A percentile compares a stretch with the other conserved stretches of the same genome.
phyloP scores from a whole-genome alignment of 1,140 invertebrate species.

The Conus ventricosus region DNA sequence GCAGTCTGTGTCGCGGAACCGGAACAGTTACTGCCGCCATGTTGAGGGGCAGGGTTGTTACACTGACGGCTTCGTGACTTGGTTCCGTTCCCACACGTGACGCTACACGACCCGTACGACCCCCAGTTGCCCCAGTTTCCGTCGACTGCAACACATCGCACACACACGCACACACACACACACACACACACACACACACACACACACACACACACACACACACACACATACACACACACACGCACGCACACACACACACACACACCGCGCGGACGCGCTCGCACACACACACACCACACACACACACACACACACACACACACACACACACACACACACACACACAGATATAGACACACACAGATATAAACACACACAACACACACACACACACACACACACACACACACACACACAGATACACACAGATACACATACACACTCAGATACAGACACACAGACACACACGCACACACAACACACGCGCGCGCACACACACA shows the following conservation, averaged over 20 bases:
- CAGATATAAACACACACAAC: no score
- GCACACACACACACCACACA: not conserved
- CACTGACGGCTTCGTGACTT: slow-evolving; percentile 79
- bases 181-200: not conserved
- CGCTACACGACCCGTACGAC: slow-evolving; percentile 80
- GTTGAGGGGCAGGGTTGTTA: slow-evolving; percentile 74
- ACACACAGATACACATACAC: not conserved
- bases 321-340: no score
- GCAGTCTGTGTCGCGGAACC: slow-evolving; percentile 51
- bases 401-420: no score
- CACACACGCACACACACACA: not conserved
- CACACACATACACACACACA: not conserved
- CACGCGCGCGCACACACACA: no score
- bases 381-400: not conserved
- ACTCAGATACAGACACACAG: not conserved
- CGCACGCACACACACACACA: not conserved
- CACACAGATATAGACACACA: no score
- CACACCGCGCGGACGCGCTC: no score
- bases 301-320: no score
- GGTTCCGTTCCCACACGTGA: slow-evolving; percentile 81
- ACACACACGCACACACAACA: not conserved
- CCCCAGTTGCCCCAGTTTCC: slow-evolving; percentile 81
- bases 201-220: not conserved
- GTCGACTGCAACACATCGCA: not conserved
- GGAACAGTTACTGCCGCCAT: slow-evolving; percentile 54